Base-by-base conservation (phyloP, 2,888 invertebrate species). In the Pocota personata region DNA sequence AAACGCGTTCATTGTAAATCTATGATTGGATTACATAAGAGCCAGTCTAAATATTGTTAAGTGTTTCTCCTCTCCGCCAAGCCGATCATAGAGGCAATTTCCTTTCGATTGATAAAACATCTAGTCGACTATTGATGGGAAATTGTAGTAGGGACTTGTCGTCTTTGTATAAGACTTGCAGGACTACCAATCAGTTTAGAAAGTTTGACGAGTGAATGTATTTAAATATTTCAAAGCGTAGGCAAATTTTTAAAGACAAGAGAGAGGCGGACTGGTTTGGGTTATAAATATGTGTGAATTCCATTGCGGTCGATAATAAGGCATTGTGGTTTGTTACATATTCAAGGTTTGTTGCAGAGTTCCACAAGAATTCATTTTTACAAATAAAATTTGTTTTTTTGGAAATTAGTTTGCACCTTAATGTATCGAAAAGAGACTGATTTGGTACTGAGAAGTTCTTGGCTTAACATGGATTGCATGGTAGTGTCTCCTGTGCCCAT, bases 1-100 rank as follows among this genome's bases (percentile, higher is more conserved):
- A 66, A 66, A 66, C 50, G 66, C 66, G 66, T 66, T 35, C 30
- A 16, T 55, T 69, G 30, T 21, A 69, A 83, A 78, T 83, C 48
- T 32, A 24, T 6, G 19, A 35, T 50, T 58, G 21, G 27, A 2
- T 82, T 77, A 40, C 64, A 66, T 78, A 71, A 77, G 30, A 24
- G 30, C 3, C 37, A 32, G 16, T 48, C 24, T 32, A 7, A 43
- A 4, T 30, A 30, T 19, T 48, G 43, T 58, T 43, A 40, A 14
- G 21, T 40, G 69, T 40, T 46, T 35, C 40, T 35, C 10, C n/a
- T n/a, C n/a, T n/a, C 21, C 27, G 12, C 30, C n/a, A 19, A 16
- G n/a, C 30, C 43, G 21, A 32, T 40, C 40, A 10, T 37, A 48
- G 37, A 72, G 57, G 32, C 40, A 58, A 60, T 79, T 73, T 64